phyloP scores from a whole-genome alignment of 2,113 vertebrate species.

The Peromyscus maniculatus region DNA sequence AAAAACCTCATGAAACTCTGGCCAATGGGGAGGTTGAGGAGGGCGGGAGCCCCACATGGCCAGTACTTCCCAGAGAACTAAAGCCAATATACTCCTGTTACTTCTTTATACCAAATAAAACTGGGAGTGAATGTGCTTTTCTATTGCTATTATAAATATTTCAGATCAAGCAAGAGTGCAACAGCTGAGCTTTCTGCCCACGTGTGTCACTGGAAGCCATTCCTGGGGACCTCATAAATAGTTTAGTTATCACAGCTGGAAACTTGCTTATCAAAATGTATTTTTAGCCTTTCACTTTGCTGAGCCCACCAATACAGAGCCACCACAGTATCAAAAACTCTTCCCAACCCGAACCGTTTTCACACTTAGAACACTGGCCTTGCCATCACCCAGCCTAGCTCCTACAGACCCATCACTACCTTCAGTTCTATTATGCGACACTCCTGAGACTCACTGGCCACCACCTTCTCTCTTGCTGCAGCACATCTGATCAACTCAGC shows the following conservation, averaged over 20 bases:
- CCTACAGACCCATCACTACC: not conserved
- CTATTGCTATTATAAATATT: not conserved
- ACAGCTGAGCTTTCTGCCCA: not conserved
- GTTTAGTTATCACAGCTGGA: not conserved
- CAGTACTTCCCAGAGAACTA: not conserved
- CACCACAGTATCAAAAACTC: not conserved
- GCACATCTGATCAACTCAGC: not conserved
- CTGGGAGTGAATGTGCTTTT: not conserved
- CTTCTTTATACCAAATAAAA: not conserved
- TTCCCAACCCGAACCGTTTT: not conserved
- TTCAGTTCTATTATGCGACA: not conserved
- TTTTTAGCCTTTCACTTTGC: fast-evolving
- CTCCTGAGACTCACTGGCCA: fast-evolving
- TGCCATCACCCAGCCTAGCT: not conserved
- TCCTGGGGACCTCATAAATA: not conserved
- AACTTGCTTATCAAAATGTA: not conserved
- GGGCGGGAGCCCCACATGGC: fast-evolving
- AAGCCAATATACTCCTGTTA: not conserved
- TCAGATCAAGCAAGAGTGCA: not conserved
- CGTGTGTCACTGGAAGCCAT: not conserved
- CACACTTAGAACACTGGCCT: not conserved
- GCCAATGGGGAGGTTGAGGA: not conserved
- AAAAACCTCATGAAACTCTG: not conserved
- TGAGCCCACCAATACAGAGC: not conserved
- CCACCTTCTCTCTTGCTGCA: not conserved